Conservation (phyloP, 2,888 invertebrate genomes). For the Oscheius sp. region DNA sequence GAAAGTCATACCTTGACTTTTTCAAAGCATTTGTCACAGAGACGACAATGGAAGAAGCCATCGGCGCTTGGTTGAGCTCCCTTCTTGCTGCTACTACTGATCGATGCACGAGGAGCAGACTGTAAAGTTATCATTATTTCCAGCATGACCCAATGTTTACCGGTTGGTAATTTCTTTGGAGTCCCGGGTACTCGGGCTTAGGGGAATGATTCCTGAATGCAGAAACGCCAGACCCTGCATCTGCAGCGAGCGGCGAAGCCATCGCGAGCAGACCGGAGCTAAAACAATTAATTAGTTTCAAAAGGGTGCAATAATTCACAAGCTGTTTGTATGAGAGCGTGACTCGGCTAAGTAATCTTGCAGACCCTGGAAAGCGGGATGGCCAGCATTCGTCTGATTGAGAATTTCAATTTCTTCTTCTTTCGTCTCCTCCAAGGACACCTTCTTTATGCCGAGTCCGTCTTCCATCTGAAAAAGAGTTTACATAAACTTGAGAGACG, state of each 20-base stretch:
- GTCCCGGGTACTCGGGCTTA: slow-evolving; percentile 32
- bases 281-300: slow-evolving; percentile 5
- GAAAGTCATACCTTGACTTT: slow-evolving; percentile 62
- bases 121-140: not conserved
- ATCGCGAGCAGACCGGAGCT: slow-evolving; percentile 23
- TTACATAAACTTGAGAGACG: slow-evolving; percentile 59
- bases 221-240: not conserved
- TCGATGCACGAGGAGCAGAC: slow-evolving; percentile 45
- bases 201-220: slow-evolving; percentile 26
- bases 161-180: slow-evolving; percentile 56
- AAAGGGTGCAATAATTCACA: slow-evolving; percentile 17
- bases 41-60: slow-evolving; percentile 72
- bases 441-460: too few relatives aligned
- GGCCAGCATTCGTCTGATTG: slow-evolving; percentile 20
- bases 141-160: slow-evolving; percentile 4
- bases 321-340: slow-evolving; percentile 29
- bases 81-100: slow-evolving; percentile 59
- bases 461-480: slow-evolving; percentile 25
- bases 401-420: slow-evolving; percentile 42
- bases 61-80: slow-evolving; percentile 72
- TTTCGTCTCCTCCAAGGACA: slow-evolving; percentile 30
- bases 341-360: slow-evolving; percentile 27
- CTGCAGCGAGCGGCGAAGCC: slow-evolving; percentile 13
- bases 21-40: slow-evolving; percentile 72
- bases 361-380: slow-evolving; percentile 27